A percentile compares a stretch with the other conserved stretches of the same genome.
phyloP scores from a whole-genome alignment of 2,797 vertebrate species.

The Phalloptychus januarius region DNA sequence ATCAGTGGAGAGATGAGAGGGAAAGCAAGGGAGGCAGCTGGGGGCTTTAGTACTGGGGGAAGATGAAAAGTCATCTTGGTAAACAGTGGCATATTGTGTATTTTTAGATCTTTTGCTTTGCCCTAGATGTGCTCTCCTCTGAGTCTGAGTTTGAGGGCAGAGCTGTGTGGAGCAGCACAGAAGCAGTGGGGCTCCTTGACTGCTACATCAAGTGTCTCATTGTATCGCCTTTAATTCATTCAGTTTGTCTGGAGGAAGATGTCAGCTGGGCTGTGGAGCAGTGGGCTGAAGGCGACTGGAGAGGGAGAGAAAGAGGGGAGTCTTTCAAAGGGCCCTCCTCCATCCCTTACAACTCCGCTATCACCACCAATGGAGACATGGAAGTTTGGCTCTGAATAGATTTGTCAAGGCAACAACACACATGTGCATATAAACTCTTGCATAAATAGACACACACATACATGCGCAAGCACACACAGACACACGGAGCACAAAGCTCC shows the following conservation, averaged over 20 bases:
- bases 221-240: conserved; percentile 98
- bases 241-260: conserved; percentile 95
- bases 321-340: conserved; percentile 87
- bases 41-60: conserved; percentile 43
- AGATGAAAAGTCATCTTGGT: conserved; percentile 81
- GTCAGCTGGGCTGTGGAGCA: conserved; percentile 93
- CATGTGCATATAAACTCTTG: conserved; percentile 69
- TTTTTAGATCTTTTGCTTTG: conserved; percentile 88
- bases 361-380: conserved; percentile 88
- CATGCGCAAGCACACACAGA: conserved; percentile 52
- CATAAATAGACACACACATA: conserved; percentile 60
- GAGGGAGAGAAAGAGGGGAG: conserved; percentile 78
- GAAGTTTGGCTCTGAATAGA: conserved; percentile 94
- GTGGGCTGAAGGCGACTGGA: conserved; percentile 69
- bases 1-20: conserved; percentile 45
- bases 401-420: conserved; percentile 94
- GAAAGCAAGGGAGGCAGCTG: conserved; percentile 2
- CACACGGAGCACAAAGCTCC: conserved; percentile 49
- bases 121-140: conserved; percentile 87
- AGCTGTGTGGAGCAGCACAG: conserved; percentile 63
- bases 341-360: conserved; percentile 78
- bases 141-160: conserved; percentile 81
- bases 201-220: conserved; percentile 99
- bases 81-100: conserved; percentile 89
- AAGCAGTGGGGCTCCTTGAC: conserved; percentile 91